Conservation (phyloP, 1,140 invertebrate genomes). For the Drosophila melanica region DNA sequence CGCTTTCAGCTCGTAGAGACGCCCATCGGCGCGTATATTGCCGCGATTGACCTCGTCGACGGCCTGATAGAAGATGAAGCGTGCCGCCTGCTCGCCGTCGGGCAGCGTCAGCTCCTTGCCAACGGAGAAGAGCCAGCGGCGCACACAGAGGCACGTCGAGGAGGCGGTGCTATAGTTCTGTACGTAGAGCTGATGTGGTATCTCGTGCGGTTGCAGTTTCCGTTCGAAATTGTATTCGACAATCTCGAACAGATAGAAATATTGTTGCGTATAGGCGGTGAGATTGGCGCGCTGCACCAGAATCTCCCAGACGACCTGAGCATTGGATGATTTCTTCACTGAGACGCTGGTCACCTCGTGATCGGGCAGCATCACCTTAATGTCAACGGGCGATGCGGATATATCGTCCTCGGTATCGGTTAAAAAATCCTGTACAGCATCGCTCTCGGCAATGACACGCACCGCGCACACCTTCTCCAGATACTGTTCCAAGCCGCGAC, state of each 20-base stretch:
- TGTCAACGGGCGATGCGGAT: conserved; percentile 94
- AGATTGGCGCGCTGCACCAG: conserved; percentile 95
- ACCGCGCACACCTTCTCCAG: conserved; percentile 99
- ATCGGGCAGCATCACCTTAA: conserved; percentile 94
- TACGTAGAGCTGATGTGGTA: conserved; percentile 98
- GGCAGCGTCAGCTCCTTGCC: conserved; percentile 89
- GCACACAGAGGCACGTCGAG: conserved; percentile 96
- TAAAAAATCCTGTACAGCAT: conserved; percentile 98
- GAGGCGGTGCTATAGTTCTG: conserved; percentile 99
- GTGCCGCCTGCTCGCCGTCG: conserved; percentile 87
- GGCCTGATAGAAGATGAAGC: conserved; percentile 93
- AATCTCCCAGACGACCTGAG: conserved; percentile 95
- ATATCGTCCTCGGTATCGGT: conserved; percentile 95
- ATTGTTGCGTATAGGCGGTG: conserved; percentile 91
- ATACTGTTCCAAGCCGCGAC: conserved; percentile 98
- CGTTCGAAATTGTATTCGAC: conserved; percentile 98
- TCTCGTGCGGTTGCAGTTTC: conserved; percentile 96
- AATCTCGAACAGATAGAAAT: conserved; percentile 99
- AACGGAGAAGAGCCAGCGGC: conserved; percentile 97
- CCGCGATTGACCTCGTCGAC: conserved; percentile 98
- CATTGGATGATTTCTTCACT: conserved; percentile 95
- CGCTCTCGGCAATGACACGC: conserved; percentile 98
- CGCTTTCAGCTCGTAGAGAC: conserved; percentile 97
- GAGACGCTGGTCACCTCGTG: conserved; percentile 95
- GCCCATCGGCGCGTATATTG: conserved; percentile 93